Evolutionary conservation across 2,888 invertebrate genomes (phyloP), one percentile per base, ranked within the genome.

Genomic region (Cheilosia soror): DNA sequence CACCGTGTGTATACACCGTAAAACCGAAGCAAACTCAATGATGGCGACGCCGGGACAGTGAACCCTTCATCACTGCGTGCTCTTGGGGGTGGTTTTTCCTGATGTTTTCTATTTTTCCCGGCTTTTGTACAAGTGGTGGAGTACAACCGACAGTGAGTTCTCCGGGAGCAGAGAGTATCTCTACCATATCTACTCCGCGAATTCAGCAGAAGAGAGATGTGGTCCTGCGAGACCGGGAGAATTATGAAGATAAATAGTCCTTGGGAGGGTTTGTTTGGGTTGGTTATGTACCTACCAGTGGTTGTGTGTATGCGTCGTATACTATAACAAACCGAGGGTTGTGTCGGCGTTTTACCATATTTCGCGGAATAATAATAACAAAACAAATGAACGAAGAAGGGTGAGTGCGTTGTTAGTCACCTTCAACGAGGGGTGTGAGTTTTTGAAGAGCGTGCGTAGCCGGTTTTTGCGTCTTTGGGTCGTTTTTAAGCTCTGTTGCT

Each of bases 21-120:
- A 80, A 75, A 89, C 89, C 89, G 89, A 87, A 89, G 87, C 88
- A 89, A 90, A 90, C 90, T 90, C 89, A 87, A 69, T 89, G 80
- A 87, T 84, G 76, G 58, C 66, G 88, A 87, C 89, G 90, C 85
- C 85, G 85, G 85, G 90, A 88, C 89, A 90, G 87, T 90, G 90
- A 90, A 90, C 90, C 89, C 81, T 78, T 80, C 87, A 66, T 75
- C 58, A 62, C 37, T 73, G 31, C 60, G 72, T 51, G 20, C 63
- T 55, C 57, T 66, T 60, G 75, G 58, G 80, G 79, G 72, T 79
- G 83, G 69, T 75, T 87, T 87, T 83, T 68, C 76, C 76, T 60
- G 69, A 9, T 15, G 57, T 51, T 55, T 60, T 71, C 33, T 44
- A 15, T 29, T 33, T 63, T 65, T 62, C 63, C 72, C 68, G 76